Base-by-base conservation (phyloP, 2,888 invertebrate genomes). In the Odontocerum albicorne region DNA sequence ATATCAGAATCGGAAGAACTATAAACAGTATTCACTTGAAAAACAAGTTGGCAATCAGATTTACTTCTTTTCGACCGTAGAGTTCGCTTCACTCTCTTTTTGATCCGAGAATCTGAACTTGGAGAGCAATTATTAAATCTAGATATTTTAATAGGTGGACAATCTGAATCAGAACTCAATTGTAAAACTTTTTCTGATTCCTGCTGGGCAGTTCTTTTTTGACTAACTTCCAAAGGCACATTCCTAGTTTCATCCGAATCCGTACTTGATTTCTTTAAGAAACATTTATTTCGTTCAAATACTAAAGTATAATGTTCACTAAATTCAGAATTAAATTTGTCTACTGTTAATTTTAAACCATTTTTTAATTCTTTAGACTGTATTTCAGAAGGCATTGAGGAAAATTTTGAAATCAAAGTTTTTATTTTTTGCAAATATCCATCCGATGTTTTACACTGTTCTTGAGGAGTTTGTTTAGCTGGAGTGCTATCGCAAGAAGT, bases 111-210 rank as follows among this genome's bases (percentile, higher is more conserved):
- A 22, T 36, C 42, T 7, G 33, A 33, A 35, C 15, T 44, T 4
- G 35, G 35, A 10, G 43, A 22, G 6, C 7, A 42, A 17, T 35
- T 36, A 17, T 51, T 36, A 2, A 12, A 8, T 7, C 42, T 42
- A 15, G 35, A 51, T 12, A 43, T 27, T 44, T 51, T 51, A 8
- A 12, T 10, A 10, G 51, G 51, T 4, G 43, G 17, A 21, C 33
- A 27, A 33, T 59, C 56, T 7, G 53, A 55, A 38, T 47, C 54
- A 3, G 59, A 53, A 33, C 53, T 57, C 22, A 57, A 31, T 36
- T 59, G 56, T 8, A 53, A 33, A n/a, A 56, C 33, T 35, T 44
- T 53, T n/a, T n/a, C n/a, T n/a, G n/a, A n/a, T n/a, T n/a, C n/a
- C n/a, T 17, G 16, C 21, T 20, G 31, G 6, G 31, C 20, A 13